Evolutionary conservation across 2,113 vertebrate genomes (phyloP), one percentile per base, ranked within the genome.

Genomic region (Junco hyemalis): DNA sequence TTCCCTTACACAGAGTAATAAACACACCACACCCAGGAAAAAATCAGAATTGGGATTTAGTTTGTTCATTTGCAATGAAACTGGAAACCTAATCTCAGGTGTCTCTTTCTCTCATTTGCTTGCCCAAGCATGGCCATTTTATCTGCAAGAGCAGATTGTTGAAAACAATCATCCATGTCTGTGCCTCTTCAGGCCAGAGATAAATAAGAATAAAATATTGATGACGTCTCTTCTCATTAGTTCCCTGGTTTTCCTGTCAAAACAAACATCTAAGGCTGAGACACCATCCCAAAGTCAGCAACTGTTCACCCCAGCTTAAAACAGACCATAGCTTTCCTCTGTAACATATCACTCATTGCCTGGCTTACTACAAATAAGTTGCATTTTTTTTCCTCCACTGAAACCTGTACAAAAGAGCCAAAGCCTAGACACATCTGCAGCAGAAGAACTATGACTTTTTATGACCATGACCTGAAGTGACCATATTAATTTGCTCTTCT

Each of bases 391-490:
- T 8, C 33, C 38, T 83, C 17, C 64, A 48, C 33, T 77, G 68
- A 88, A 95, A 95, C 76, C 64, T 94, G 86, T 31, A 63, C 26
- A 68, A 74, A 93, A 83, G 29, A 91, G 44, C 38, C 64, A 93
- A 92, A 95, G 29, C 29, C 38, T 83, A 93, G 60, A 82, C 48
- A 94, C 79, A 83, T 63, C 50, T 88, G 50, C 19, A 60, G 36
- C 59, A 86, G 64, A 92, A 86, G 35, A 90, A 14, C 71, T 80
- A 77, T n/a, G 44, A 9, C 14, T 74, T 90, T 94, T 90, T 92
- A 92, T 84, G 64, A 86, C 56, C 35, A n/a, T 74, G 86, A 93
- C 83, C 83, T 94, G 73, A 95, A 90, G 56, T 71, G 88, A 90
- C 76, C 68, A 74, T 25, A 18, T 47, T 83, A 57, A 87, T 94